Evolutionary conservation across 2,113 vertebrate species (phyloP), one percentile per base, ranked within the genome.

Genomic region (Phyllopteryx taeniolatus): DNA sequence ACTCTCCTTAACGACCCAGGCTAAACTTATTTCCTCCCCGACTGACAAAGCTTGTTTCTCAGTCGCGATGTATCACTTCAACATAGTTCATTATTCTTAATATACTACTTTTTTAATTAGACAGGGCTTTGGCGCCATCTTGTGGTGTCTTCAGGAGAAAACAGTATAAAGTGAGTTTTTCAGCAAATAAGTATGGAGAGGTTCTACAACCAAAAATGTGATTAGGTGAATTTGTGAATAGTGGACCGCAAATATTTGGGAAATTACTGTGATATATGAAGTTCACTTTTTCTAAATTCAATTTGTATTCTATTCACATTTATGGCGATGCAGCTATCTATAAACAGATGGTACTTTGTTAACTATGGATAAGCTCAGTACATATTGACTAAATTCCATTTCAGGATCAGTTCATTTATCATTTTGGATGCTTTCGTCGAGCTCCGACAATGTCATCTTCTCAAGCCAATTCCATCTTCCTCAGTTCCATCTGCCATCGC

Each of bases 361-460:
- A 33, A 43, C 20, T 44, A 65, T 67, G 10, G 39, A 8, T 20
- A 8, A 6, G 68, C 22, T 49, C 43, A 35, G 65, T 71, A 68
- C 53, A 76, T 53, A 59, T 59, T 54, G 59, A 72, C 69, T 74
- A 71, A 54, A 79, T 82, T 83, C 75, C 73, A 66, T 63, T 56
- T 68, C 22, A 59, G 47, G 56, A 65, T 49, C 51, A 69, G 72
- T 75, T 75, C 66, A 35, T 2, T 17, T 1, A 59, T 44, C 71
- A 62, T 72, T 68, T 72, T 51, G 67, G 56, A 72, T 77, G 54
- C 33, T 44, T 71, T 31, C 10, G 13, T 60, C 9, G 33, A 71
- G 64, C 20, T 56, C 15, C 59, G 27, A 4, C 14, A 4, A 19
- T n/a, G 53, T 54, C 53, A n/a, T 54, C 53, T n/a, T 63, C 17